These are phyloP conservation scores for Cancer borealis DNA, from an alignment of 2,888 invertebrate species.

Conservation along the genomic window DNA sequence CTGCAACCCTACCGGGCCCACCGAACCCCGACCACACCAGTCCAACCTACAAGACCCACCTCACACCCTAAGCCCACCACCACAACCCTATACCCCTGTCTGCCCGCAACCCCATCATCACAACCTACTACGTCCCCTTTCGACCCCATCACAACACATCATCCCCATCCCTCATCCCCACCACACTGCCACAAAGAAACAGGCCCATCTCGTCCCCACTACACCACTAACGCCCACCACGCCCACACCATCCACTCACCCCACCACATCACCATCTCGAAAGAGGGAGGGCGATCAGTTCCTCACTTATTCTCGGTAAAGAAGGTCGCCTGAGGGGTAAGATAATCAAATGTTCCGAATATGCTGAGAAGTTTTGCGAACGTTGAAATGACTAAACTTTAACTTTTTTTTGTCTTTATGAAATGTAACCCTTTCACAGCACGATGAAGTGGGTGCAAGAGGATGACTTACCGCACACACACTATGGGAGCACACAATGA, in stretches of 20 bases:
- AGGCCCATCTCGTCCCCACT: constrained; percentile 7
- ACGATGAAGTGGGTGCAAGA: neutral
- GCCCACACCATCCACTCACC: neutral
- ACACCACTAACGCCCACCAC: constrained; percentile 22
- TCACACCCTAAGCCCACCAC: neutral
- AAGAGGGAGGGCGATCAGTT: neutral
- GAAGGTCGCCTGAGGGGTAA: neutral
- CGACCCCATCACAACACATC: neutral
- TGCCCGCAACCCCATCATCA: neutral
- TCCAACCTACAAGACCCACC: neutral
- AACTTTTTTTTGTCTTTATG: neutral
- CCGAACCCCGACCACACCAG: neutral
- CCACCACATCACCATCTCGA: neutral
- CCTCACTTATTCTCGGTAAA: neutral
- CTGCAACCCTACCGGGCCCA: constrained; percentile 30
- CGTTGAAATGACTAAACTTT: neutral
- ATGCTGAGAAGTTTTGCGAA: neutral
- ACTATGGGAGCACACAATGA: neutral
- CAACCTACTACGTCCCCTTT: neutral
- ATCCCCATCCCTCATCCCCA: neutral
- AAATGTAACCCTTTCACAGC: neutral
- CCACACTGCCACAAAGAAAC: constrained; percentile 9
- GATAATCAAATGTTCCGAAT: neutral
- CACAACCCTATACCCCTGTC: neutral
- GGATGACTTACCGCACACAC: neutral